Evolutionary conservation across 2,113 vertebrate genomes (phyloP), one percentile per base, ranked within the genome.

Genomic region (Marmota monax): DNA sequence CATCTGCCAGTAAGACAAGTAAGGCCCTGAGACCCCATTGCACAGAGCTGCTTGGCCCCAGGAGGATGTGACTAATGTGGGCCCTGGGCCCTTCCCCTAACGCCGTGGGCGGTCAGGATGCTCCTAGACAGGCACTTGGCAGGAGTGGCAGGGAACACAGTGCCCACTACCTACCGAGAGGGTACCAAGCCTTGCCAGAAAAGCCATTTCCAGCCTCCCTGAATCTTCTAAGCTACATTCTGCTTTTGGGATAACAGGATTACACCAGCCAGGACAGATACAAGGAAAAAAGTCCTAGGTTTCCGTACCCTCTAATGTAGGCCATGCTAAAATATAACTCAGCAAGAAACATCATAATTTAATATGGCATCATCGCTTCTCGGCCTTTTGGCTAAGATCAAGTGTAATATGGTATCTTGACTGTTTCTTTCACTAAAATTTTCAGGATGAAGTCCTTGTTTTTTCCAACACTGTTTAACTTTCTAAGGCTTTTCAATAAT

Each of bases 81-180:
- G 56, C 56, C 58, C 58, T 61, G 58, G 20, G 58, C 23, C 58
- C 58, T 25, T 61, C 58, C 9, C 22, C 2, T 6, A 61, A 23
- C 58, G 5, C 58, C 9, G 23, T 7, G 23, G 61, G 61, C 61
- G 9, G 9, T 25, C 61, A 63, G 23, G 61, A 58, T 22, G 56
- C 56, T 58, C 56, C 56, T 58, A 20, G 56, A 63, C 23, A 25
- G 23, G 61, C 23, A 2, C 23, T 63, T 23, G 9, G 61, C 61
- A 63, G 18, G 51, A 53, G 18, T 20, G 17, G 56, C 56, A 58
- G 20, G 56, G 22, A 17, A 17, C 0, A 1, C 18, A 67, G 53
- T 4, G 0, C 23, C 1, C 2, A n/a, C 17, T 0, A 7, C 7
- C 8, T 6, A 39, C 73, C 4, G 1, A 70, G 29, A 27, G 18